Conservation (phyloP, 1,140 invertebrate genomes). For the Ptiloglossa arizonensis region DNA sequence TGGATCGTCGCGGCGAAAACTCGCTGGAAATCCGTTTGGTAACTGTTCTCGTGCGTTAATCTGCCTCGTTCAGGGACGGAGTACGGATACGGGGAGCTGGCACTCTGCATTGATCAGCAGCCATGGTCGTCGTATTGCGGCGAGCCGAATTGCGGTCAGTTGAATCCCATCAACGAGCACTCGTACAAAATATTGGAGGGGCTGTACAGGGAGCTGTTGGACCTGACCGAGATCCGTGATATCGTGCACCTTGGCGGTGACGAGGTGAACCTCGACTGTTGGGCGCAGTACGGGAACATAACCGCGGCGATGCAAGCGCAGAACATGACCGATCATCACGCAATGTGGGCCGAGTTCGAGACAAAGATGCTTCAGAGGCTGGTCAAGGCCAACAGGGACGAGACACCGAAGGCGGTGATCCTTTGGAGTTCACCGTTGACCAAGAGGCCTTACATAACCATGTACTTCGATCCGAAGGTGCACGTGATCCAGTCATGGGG, state of each 20-base stretch:
- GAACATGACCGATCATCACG: slow-evolving; percentile 88
- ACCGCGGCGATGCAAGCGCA: slow-evolving; percentile 81
- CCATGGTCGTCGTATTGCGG: slow-evolving; percentile 90
- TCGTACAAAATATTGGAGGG: slow-evolving; percentile 87
- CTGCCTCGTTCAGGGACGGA: slow-evolving; percentile 75
- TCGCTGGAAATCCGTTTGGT: background rate
- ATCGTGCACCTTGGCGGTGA: slow-evolving; percentile 93
- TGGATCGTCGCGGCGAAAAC: background rate
- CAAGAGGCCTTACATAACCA: slow-evolving; percentile 86
- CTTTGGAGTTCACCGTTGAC: slow-evolving; percentile 92
- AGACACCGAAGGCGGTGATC: slow-evolving; percentile 85
- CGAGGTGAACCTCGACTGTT: slow-evolving; percentile 90
- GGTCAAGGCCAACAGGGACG: slow-evolving; percentile 85
- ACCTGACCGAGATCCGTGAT: slow-evolving; percentile 82
- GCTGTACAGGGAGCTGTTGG: slow-evolving; percentile 83
- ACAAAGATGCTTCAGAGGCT: slow-evolving; percentile 84
- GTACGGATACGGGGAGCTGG: slow-evolving; percentile 86
- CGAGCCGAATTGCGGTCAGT: slow-evolving; percentile 92
- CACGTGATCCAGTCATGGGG: slow-evolving; percentile 89
- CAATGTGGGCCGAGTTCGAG: slow-evolving; percentile 90
- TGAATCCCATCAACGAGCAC: slow-evolving; percentile 90
- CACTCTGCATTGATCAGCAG: slow-evolving; percentile 88
- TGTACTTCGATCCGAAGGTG: slow-evolving; percentile 83
- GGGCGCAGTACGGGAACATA: slow-evolving; percentile 84
- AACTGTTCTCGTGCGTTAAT: background rate